Evolutionary conservation across 2,797 vertebrate genomes (phyloP).

Genomic region (Crocodylus rhombifer): DNA sequence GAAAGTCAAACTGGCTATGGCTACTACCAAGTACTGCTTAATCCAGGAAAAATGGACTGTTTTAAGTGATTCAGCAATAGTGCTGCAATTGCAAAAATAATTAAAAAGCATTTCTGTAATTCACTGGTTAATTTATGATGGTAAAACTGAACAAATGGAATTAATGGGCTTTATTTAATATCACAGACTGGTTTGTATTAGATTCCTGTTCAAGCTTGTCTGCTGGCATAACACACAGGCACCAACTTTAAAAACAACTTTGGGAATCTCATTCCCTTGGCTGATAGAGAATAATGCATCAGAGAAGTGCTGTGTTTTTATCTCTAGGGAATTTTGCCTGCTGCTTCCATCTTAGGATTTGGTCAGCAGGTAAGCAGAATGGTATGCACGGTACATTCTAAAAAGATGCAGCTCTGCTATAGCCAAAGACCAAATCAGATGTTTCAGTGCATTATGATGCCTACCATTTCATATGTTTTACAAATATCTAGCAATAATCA

Average conservation of each 20-base stretch:
- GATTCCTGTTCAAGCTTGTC: constrained; percentile 37
- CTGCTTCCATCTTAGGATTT: constrained; percentile 42
- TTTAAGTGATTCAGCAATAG: constrained; percentile 26
- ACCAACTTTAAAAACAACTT: constrained; percentile 54
- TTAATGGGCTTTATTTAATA: constrained; percentile 43
- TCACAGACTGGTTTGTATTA: constrained; percentile 57
- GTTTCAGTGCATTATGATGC: constrained; percentile 25
- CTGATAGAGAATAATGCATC: constrained; percentile 47
- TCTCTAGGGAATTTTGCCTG: constrained; percentile 23
- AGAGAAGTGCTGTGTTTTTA: constrained; percentile 23
- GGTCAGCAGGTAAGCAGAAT: constrained; percentile 53
- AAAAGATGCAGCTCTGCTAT: constrained; percentile 46
- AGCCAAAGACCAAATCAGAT: constrained; percentile 54
- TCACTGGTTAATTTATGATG: constrained; percentile 22
- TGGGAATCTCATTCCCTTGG: constrained; percentile 27
- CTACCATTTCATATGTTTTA: constrained; percentile 56
- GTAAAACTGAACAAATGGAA: constrained; percentile 66
- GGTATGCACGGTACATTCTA: constrained; percentile 57
- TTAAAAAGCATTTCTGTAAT: constrained; percentile 8
- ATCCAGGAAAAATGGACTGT: background rate
- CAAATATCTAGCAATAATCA: constrained; percentile 49
- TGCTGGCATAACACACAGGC: constrained; percentile 18
- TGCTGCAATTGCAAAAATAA: background rate
- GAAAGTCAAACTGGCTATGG: background rate
- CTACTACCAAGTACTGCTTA: background rate